Conservation (phyloP, 2,113 vertebrate species). For the Nothobranchius furzeri region DNA sequence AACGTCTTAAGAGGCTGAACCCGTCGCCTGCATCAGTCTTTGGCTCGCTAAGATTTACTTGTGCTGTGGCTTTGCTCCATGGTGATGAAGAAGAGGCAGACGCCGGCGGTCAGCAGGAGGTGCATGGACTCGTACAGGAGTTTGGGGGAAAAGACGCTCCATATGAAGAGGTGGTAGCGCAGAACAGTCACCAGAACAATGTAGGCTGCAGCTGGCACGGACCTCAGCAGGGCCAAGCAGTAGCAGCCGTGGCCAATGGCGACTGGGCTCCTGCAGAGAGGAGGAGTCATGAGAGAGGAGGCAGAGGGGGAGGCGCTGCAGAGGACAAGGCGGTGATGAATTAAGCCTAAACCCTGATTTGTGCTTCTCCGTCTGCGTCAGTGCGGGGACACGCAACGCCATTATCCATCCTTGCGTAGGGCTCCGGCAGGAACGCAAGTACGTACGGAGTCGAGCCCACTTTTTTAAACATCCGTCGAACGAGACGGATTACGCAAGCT, state of each 20-base stretch:
- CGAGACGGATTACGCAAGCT: too few species aligned
- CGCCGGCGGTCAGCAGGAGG: constrained; percentile 82
- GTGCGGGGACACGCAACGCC: too few species aligned
- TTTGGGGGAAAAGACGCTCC: constrained; percentile 98
- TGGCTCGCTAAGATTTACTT: constrained; percentile 33
- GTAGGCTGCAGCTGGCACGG: constrained; percentile 84
- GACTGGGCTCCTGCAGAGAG: constrained; percentile 76
- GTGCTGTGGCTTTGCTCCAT: constrained; percentile 82
- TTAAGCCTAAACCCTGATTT: too few species aligned
- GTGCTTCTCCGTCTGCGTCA: too few species aligned
- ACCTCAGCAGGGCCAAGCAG: constrained; percentile 87
- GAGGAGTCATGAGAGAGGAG: constrained; percentile 27
- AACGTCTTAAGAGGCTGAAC: background rate
- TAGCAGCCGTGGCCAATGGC: constrained; percentile 88
- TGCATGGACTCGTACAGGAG: constrained; percentile 93
- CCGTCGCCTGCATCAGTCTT: background rate
- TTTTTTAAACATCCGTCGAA: too few species aligned
- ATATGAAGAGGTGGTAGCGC: constrained; percentile 97
- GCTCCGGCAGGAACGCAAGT: too few species aligned
- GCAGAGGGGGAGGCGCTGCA: too few species aligned
- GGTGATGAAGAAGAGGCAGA: constrained; percentile 86
- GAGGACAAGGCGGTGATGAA: constrained; percentile 20
- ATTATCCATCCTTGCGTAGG: too few species aligned
- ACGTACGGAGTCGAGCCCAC: too few species aligned
- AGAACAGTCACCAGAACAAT: constrained; percentile 87